Percentiles rank a stretch among this genome's conserved stretches.
Evolutionary conservation across 2,888 invertebrate species (phyloP).

Genomic region (Hedychridium roseum): DNA sequence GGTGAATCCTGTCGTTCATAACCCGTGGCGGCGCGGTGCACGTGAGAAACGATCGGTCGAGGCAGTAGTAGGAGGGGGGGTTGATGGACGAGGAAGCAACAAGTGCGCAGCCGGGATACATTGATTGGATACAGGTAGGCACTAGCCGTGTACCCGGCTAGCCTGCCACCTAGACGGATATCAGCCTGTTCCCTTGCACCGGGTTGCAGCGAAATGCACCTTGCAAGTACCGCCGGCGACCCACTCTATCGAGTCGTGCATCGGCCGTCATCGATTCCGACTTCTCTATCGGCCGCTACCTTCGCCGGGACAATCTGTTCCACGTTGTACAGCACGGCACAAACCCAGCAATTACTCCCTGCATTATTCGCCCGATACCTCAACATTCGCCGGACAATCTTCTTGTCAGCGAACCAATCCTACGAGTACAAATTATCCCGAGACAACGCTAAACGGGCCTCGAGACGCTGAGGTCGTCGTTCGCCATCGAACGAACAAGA

Average conservation of each 20-base stretch:
- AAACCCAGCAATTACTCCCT: too few relatives aligned
- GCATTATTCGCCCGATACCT: too few relatives aligned
- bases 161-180: constrained; percentile 41
- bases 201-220: constrained; percentile 35
- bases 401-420: too few relatives aligned
- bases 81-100: constrained; percentile 36
- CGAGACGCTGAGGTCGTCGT: too few relatives aligned
- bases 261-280: constrained; percentile 29
- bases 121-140: constrained; percentile 44
- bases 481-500: too few relatives aligned
- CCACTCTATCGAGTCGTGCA: constrained; percentile 37
- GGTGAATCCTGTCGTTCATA: too few relatives aligned
- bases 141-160: constrained; percentile 35
- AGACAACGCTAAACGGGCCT: too few relatives aligned
- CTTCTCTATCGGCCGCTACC: constrained; percentile 25
- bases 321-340: too few relatives aligned
- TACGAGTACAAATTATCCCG: too few relatives aligned
- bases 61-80: constrained; percentile 20
- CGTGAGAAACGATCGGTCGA: constrained; percentile 23
- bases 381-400: too few relatives aligned
- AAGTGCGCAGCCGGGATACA: constrained; percentile 18
- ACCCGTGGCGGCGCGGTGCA: constrained; percentile 21
- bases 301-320: too few relatives aligned
- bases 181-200: constrained; percentile 11
- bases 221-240: constrained; percentile 13